Evolutionary conservation across 2,113 vertebrate species (phyloP), one percentile per base, ranked within the genome.

Genomic region (Dipodomys spectabilis): DNA sequence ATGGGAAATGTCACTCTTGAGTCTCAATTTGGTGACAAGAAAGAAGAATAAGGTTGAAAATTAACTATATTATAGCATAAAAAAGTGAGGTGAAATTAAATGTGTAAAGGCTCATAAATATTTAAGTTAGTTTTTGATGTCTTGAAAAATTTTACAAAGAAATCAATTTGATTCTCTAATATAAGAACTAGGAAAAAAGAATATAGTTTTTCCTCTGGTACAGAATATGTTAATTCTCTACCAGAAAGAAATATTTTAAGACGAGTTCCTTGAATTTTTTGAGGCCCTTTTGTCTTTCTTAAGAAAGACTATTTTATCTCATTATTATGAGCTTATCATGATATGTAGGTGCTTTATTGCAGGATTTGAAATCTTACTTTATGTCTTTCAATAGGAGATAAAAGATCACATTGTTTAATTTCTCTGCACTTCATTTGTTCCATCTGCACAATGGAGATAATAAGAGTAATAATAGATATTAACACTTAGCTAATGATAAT

Each of bases 1-100:
- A 88, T 90, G 53, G n/a, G 44, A 72, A 74, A 88, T 78, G 11
- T 6, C 65, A 64, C 27, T 82, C n/a, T 82, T 8, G 0, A 57
- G 71, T 88, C 35, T 88, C 62, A 49, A 78, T 90, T 81, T 94
- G 74, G 73, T 91, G 87, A 88, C 25, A 92, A 44, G 11, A 69
- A 90, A 94, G 92, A 83, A 75, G 94, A 85, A 84, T 32, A 22
- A 85, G 74, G 67, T 86, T 96, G 96, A 75, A 88, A 88, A 84
- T 96, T 89, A 86, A 75, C 44, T 79, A 13, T 79, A 30, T 79
- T 94, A 16, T 79, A 86, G 39, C 19, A 68, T 80, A 27, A 91
- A 90, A 94, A 86, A 71, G 22, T 64, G 60, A 81, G 27, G 62
- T 39, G 25, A 64, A 82, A 39, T 67, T 86, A 92, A 49, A 39